Evolutionary conservation across 2,113 vertebrate genomes (phyloP).

Genomic region (Taxidea taxus): DNA sequence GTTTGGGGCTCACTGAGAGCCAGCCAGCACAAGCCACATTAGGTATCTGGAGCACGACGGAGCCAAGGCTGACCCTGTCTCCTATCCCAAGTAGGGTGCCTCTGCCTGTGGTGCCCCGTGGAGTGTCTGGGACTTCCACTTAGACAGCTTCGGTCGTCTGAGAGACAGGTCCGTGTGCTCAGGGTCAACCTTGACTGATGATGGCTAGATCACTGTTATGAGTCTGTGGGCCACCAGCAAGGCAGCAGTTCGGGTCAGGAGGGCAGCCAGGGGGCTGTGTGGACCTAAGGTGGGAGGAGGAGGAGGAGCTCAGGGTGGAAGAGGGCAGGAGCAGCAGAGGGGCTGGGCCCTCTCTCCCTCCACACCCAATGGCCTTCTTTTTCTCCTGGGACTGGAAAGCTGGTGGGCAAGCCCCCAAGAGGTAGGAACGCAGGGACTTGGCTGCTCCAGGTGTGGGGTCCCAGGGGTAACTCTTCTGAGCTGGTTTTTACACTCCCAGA

Average conservation of each 20-base stretch:
- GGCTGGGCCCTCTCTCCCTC: too few relatives aligned
- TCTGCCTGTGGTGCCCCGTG: accelerated
- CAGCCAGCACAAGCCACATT: not conserved
- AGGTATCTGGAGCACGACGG: accelerated
- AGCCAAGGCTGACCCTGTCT: not conserved
- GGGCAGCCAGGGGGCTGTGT: accelerated
- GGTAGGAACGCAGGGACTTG: too few relatives aligned
- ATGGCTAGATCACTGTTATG: not conserved
- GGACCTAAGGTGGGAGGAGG: not conserved
- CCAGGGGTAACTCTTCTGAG: not conserved
- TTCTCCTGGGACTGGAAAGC: not conserved
- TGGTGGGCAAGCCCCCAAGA: not conserved
- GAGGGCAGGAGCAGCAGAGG: not conserved
- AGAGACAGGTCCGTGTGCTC: not conserved
- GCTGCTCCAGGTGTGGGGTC: not conserved
- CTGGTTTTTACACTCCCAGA: not conserved
- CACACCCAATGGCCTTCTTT: too few relatives aligned
- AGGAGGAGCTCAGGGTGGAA: not conserved
- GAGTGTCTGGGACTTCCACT: not conserved
- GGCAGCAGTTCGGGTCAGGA: not conserved
- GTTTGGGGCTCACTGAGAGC: not conserved
- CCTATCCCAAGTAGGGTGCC: not conserved
- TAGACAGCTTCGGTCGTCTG: not conserved
- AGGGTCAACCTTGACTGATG: not conserved
- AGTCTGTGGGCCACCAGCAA: not conserved